Evolutionary conservation across 2,888 invertebrate species (phyloP), one percentile per base, ranked within the genome.

Genomic region (Ellobium chinense): DNA sequence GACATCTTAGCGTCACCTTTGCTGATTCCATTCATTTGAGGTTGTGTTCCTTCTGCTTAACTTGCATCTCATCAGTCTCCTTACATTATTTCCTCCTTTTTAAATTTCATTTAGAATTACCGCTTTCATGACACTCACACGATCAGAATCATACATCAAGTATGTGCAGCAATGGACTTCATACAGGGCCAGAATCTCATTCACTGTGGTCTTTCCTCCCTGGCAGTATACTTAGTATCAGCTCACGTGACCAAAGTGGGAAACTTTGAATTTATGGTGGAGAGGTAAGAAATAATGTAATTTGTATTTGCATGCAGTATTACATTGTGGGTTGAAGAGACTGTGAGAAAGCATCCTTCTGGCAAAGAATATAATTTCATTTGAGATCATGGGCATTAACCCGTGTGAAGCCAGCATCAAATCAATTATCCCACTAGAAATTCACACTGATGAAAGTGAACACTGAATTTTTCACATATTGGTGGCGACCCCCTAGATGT

Each of bases 121-220:
- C n/a, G 5, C n/a, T 18, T 76, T 29, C 24, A 0, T 18, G 56
- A 37, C 24, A 27, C n/a, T 7, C 31, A 60, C 5, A 14, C 34
- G 24, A 58, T 58, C n/a, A 29, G 21, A 29, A 87, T 93, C 34
- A 83, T 92, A 73, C 72, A 87, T 60, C 93, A 94, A 87, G 88
- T 94, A 37, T 90, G 91, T 76, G 91, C 92, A 81, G 94, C 93
- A 0, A 82, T 94, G 74, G 87, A 92, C 27, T 94, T 92, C 85
- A 87, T 94, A 4, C 94, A 94, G 85, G 88, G 92, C 31, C 91
- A 91, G 83, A 89, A 92, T 75, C 89, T 92, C 66, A 85, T 94
- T 0, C 94, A 94, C 85, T 92, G 93, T 85, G 90, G 88, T 76
- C 85, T 94, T 29, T 92, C 93, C 29, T 94, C 94, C 2, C 93